Conservation (phyloP, 30 jellyfish, hydroid and myxozoan species). For the Aurelia aurita complex sp. Pacific region DNA sequence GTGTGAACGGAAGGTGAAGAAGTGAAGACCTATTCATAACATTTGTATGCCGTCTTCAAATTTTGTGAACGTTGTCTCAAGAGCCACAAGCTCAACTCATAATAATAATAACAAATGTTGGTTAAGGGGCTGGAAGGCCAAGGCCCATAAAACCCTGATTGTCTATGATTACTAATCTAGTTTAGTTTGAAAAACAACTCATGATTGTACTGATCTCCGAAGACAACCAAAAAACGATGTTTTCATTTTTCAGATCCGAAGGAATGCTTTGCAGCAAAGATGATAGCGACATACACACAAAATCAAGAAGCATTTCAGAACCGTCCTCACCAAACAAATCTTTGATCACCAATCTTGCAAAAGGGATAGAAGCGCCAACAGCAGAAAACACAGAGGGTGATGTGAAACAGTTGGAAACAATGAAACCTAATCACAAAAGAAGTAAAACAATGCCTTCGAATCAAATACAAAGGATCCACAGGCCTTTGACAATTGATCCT, state of each 20-base stretch:
- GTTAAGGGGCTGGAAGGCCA: too few species aligned
- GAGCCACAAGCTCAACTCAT: too few species aligned
- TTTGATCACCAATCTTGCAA: neutral
- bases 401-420: constrained; percentile 13
- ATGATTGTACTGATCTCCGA: neutral
- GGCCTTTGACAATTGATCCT: constrained; percentile 45
- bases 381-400: neutral
- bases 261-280: constrained; percentile 9
- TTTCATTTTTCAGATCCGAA: constrained; percentile 13
- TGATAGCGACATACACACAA: neutral
- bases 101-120: too few species aligned
- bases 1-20: too few species aligned
- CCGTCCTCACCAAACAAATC: constrained; percentile 22
- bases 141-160: too few species aligned
- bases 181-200: too few species aligned
- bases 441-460: constrained; percentile 56
- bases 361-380: neutral
- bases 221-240: neutral
- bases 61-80: too few species aligned
- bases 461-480: constrained; percentile 9
- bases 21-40: too few species aligned
- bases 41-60: too few species aligned
- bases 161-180: too few species aligned
- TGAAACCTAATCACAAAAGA: constrained; percentile 30
- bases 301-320: constrained; percentile 3